A percentile compares a stretch with the other conserved stretches of the same genome.
Conservation (phyloP, 2,113 vertebrate species). For the Cochlearius cochlearius region DNA sequence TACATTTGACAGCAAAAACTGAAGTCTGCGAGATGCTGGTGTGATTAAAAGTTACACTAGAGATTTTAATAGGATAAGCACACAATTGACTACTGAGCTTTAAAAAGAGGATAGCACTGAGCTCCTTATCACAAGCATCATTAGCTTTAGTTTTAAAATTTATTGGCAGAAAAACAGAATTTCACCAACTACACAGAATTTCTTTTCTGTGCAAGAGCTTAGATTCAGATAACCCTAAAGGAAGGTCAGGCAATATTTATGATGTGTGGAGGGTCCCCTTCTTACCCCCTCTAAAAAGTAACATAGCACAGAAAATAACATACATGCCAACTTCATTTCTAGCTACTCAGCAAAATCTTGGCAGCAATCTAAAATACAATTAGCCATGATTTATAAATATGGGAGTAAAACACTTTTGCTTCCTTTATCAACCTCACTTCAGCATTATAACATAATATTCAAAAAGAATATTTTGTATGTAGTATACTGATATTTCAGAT, state of each 20-base stretch:
- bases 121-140: background rate
- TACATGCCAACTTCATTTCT: background rate
- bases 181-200: background rate
- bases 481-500: background rate
- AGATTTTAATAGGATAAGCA: background rate
- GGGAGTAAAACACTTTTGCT: background rate
- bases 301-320: background rate
- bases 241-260: background rate
- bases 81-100: background rate
- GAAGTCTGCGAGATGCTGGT: background rate
- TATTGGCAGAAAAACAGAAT: background rate
- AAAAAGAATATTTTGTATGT: background rate
- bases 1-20: background rate
- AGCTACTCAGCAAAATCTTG: background rate
- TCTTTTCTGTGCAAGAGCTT: background rate
- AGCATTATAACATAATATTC: background rate
- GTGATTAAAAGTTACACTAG: background rate
- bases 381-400: background rate
- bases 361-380: background rate
- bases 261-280: background rate
- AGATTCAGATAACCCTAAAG: background rate
- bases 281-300: background rate
- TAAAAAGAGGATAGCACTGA: background rate
- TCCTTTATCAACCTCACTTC: background rate
- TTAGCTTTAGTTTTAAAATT: conserved; percentile 10